These are phyloP conservation scores for Meloidogyne hapla DNA, from an alignment of 1,140 invertebrate genomes.

Conservation along the genomic window DNA sequence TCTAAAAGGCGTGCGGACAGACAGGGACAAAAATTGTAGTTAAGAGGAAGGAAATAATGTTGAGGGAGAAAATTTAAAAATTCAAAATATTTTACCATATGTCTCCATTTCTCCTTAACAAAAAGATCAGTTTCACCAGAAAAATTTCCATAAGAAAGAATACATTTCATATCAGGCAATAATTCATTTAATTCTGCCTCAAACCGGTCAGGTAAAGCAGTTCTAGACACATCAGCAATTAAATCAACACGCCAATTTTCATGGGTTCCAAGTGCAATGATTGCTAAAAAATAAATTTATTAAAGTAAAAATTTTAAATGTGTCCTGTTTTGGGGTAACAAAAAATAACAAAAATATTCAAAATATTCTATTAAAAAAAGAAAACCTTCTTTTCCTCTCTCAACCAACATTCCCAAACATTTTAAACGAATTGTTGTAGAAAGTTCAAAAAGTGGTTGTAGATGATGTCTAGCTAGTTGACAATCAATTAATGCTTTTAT, in stretches of 20 bases:
- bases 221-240: slow-evolving; percentile 49
- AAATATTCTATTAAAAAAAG: too few species aligned
- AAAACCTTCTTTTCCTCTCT: slow-evolving; percentile 43
- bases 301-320: slow-evolving; percentile 20
- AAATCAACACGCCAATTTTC: slow-evolving; percentile 62
- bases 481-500: slow-evolving; percentile 53
- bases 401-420: slow-evolving; percentile 44
- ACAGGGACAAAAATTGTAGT: too few species aligned
- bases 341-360: not conserved
- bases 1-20: too few species aligned
- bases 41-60: too few species aligned
- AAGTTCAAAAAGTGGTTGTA: slow-evolving; percentile 57
- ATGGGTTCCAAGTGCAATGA: slow-evolving; percentile 39
- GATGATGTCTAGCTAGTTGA: slow-evolving; percentile 49
- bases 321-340: too few species aligned
- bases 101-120: slow-evolving; percentile 44
- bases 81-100: slow-evolving; percentile 19
- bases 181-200: slow-evolving; percentile 62
- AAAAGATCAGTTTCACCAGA: slow-evolving; percentile 58
- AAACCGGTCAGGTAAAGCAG: slow-evolving; percentile 59
- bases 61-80: not conserved
- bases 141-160: slow-evolving; percentile 50
- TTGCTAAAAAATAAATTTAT: slow-evolving; percentile 42
- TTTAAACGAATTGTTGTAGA: slow-evolving; percentile 59
- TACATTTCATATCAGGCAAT: slow-evolving; percentile 45